Percentiles rank a stretch among this genome's conserved stretches.
These are phyloP conservation scores for Dasyornis broadbenti DNA, from an alignment of 2,113 vertebrate genomes.

Conservation along the genomic window DNA sequence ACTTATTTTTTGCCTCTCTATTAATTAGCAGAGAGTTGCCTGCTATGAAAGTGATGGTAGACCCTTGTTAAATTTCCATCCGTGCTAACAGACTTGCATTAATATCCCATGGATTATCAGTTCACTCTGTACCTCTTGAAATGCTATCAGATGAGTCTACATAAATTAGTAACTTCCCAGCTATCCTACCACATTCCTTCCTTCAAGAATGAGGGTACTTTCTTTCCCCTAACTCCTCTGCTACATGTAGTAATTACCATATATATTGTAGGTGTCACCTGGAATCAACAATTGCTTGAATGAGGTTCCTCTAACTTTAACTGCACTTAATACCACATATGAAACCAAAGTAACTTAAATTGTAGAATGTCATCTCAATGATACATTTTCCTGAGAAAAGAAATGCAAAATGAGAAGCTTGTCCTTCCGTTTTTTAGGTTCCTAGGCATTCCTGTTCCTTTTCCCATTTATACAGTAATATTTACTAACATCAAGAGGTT, in stretches of 20 bases:
- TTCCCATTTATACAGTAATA: background rate
- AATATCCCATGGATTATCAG: background rate
- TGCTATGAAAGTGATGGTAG: background rate
- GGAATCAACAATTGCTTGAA: background rate
- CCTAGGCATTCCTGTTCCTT: background rate
- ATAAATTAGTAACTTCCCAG: background rate
- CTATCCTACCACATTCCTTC: background rate
- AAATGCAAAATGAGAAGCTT: background rate
- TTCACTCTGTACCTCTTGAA: background rate
- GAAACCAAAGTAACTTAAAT: fast-evolving
- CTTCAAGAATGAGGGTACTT: background rate
- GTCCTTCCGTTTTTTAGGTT: background rate
- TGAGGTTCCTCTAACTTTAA: background rate
- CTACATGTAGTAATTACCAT: background rate
- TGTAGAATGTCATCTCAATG: background rate
- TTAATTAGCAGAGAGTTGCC: background rate
- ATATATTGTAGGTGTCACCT: background rate
- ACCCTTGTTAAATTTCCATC: background rate
- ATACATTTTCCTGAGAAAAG: background rate
- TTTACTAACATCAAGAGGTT: background rate
- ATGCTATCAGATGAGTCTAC: background rate
- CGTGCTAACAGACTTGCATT: background rate
- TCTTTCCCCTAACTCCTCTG: background rate
- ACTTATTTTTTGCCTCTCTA: background rate
- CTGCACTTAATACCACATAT: background rate